Conservation (phyloP, 2,113 vertebrate species). For the Herpetotheres cachinnans region DNA sequence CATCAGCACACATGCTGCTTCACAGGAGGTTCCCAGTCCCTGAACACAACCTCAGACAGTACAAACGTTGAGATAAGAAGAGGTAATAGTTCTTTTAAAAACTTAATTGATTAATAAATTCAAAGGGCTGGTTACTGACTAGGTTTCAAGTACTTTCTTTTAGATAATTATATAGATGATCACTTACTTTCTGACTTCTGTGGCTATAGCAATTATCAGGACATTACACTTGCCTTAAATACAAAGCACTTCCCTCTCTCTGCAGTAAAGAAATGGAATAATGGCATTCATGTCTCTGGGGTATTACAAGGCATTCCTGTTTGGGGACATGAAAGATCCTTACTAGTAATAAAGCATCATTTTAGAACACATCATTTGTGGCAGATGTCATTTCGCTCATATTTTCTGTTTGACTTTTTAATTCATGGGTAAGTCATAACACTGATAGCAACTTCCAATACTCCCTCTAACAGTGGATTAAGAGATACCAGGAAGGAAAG, state of each 20-base stretch:
- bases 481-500: background rate
- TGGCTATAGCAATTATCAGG: background rate
- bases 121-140: background rate
- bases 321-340: background rate
- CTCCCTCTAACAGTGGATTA: background rate
- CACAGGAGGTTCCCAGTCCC: background rate
- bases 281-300: background rate
- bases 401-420: background rate
- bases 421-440: background rate
- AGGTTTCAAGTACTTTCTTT: background rate
- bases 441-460: background rate
- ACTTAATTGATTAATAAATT: conserved; percentile 3
- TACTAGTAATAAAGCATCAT: background rate
- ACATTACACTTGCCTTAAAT: background rate
- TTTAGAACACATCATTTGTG: background rate
- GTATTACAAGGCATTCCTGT: background rate
- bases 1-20: background rate
- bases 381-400: background rate
- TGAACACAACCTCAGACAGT: background rate
- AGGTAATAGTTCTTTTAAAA: background rate
- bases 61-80: background rate
- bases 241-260: background rate
- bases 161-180: background rate
- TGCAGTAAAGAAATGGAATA: background rate
- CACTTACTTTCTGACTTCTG: background rate